Evolutionary conservation across 2,888 invertebrate species (phyloP).

Genomic region (Aspidiotus destructor): DNA sequence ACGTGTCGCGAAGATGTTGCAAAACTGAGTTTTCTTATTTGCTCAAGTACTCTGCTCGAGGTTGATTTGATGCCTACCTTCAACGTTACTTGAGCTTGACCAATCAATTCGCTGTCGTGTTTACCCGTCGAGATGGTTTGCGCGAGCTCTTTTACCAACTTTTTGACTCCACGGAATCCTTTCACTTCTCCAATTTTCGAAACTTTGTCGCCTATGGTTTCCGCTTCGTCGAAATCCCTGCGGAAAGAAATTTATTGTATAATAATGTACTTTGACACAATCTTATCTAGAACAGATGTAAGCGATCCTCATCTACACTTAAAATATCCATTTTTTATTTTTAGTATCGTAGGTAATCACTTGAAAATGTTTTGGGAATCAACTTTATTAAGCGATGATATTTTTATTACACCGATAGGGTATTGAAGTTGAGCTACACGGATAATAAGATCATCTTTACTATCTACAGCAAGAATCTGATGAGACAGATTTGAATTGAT

Average conservation of each 20-base stretch:
- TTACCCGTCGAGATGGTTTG: constrained; percentile 90
- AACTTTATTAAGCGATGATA: too few relatives aligned
- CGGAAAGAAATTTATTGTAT: constrained; percentile 54
- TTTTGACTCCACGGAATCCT: constrained; percentile 71
- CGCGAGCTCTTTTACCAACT: constrained; percentile 78
- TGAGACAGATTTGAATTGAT: too few relatives aligned
- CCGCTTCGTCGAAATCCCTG: constrained; percentile 81
- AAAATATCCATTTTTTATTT: not conserved
- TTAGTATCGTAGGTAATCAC: too few relatives aligned
- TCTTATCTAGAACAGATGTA: not conserved
- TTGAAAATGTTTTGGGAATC: too few relatives aligned
- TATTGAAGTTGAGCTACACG: too few relatives aligned
- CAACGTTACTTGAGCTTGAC: constrained; percentile 72
- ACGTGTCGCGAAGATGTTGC: too few relatives aligned
- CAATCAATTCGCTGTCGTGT: constrained; percentile 91
- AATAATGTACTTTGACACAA: not conserved
- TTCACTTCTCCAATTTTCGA: constrained; percentile 75
- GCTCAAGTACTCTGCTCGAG: too few relatives aligned
- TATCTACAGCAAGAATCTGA: too few relatives aligned
- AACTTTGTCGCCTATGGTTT: constrained; percentile 78
- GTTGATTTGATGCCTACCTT: constrained; percentile 50
- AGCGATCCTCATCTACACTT: not conserved
- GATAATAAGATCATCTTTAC: too few relatives aligned
- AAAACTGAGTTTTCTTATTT: too few relatives aligned
- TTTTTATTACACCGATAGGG: too few relatives aligned